phyloP scores from a whole-genome alignment of 2,888 invertebrate genomes.

The Iphiclides podalirius region DNA sequence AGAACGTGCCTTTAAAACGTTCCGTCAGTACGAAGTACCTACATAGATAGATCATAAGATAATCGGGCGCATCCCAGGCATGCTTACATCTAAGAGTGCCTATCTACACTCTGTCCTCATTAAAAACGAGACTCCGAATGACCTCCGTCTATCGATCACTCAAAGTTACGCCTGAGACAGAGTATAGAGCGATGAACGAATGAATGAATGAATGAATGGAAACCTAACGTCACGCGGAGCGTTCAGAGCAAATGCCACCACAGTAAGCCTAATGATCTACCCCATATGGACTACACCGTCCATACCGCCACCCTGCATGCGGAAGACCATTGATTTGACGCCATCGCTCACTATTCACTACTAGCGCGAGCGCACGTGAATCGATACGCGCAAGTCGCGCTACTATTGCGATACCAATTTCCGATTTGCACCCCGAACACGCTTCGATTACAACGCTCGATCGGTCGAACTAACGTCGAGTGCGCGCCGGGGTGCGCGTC shows the following conservation, averaged over 20 bases:
- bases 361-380: too few relatives aligned
- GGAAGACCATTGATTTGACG: constrained; percentile 19
- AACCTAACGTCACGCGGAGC: background rate
- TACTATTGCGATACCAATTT: too few relatives aligned
- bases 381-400: too few relatives aligned
- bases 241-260: constrained; percentile 27
- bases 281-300: constrained; percentile 21
- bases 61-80: constrained; percentile 12
- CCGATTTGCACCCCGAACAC: too few relatives aligned
- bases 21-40: too few relatives aligned
- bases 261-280: constrained; percentile 29
- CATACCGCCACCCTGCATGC: constrained; percentile 13
- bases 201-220: background rate
- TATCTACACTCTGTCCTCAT: constrained; percentile 1
- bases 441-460: too few relatives aligned
- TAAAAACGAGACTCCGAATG: background rate
- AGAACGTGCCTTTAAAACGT: too few relatives aligned
- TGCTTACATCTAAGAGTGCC: constrained; percentile 14
- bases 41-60: constrained; percentile 18
- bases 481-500: too few relatives aligned
- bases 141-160: too few relatives aligned
- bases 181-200: background rate
- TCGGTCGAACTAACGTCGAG: too few relatives aligned
- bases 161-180: background rate
- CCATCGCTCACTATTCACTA: too few relatives aligned